Evolutionary conservation across 2,797 vertebrate genomes (phyloP).

Genomic region (Neopelma chrysocephalum): DNA sequence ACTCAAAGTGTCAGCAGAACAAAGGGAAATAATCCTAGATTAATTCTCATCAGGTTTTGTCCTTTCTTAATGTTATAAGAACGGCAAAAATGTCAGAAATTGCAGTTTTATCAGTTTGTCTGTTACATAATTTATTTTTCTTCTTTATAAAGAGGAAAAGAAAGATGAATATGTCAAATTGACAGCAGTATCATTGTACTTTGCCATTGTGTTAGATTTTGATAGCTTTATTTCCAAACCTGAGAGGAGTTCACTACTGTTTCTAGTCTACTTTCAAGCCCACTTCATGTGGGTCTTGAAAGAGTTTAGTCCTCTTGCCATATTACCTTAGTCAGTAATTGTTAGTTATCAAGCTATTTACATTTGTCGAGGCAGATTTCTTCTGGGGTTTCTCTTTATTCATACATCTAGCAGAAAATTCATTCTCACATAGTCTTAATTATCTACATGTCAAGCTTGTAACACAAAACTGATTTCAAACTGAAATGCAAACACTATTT

Average conservation of each 20-base stretch:
- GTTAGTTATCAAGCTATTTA: background rate
- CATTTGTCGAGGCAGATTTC: background rate
- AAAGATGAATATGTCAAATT: background rate
- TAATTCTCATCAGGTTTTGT: slow-evolving; percentile 42
- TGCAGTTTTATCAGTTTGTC: slow-evolving; percentile 30
- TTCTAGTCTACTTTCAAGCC: background rate
- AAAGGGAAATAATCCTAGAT: background rate
- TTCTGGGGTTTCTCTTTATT: background rate
- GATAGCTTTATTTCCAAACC: slow-evolving; percentile 10
- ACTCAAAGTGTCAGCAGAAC: background rate
- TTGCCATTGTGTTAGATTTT: background rate
- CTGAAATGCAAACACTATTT: background rate
- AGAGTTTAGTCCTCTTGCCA: background rate
- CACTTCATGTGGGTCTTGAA: background rate
- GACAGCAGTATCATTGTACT: background rate
- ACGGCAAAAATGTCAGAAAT: slow-evolving; percentile 17
- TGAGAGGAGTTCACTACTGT: background rate
- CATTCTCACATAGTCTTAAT: background rate
- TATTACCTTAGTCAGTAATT: background rate
- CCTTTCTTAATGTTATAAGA: slow-evolving; percentile 22
- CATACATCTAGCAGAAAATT: background rate
- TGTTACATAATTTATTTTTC: slow-evolving; percentile 48
- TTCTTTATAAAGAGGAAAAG: background rate
- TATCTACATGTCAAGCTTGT: background rate
- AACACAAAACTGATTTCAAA: background rate